A percentile compares a stretch with the other conserved stretches of the same genome.
These are phyloP conservation scores for Gymnocypris eckloni DNA, from an alignment of 2,797 vertebrate genomes.

Conservation along the genomic window DNA sequence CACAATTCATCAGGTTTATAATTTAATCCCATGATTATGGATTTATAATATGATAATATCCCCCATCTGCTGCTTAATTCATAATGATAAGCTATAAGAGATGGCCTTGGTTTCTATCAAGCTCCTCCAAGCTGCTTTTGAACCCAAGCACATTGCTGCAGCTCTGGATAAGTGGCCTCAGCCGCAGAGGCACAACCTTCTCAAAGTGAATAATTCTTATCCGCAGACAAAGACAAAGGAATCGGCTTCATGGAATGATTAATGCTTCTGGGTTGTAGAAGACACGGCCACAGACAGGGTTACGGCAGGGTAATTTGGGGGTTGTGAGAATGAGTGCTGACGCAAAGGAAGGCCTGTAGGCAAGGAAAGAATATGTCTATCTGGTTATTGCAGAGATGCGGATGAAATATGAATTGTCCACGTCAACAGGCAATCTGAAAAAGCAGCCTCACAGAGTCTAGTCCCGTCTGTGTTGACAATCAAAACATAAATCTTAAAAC, in stretches of 20 bases:
- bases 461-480: slow-evolving; percentile 7
- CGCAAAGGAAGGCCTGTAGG: slow-evolving; percentile 18
- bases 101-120: slow-evolving; percentile 30
- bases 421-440: slow-evolving; percentile 48
- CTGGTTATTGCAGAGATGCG: slow-evolving; percentile 37
- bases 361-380: slow-evolving; percentile 40
- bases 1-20: slow-evolving; percentile 28
- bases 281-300: slow-evolving; percentile 38
- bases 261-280: slow-evolving; percentile 36
- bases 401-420: slow-evolving; percentile 42
- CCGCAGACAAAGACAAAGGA: slow-evolving; percentile 29
- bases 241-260: slow-evolving; percentile 42
- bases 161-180: slow-evolving; percentile 28
- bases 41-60: slow-evolving; percentile 16
- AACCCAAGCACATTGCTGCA: slow-evolving; percentile 8
- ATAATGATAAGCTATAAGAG: slow-evolving; percentile 10
- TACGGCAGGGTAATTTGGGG: slow-evolving; percentile 38
- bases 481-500: slow-evolving; percentile 23
- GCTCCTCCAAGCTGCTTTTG: slow-evolving; percentile 8
- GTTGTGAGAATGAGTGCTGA: slow-evolving; percentile 36
- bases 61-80: slow-evolving; percentile 17
- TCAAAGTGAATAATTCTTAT: too few species aligned
- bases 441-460: slow-evolving; percentile 2
- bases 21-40: slow-evolving; percentile 26
- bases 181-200: slow-evolving; percentile 25